A percentile compares a stretch with the other conserved stretches of the same genome.
These are phyloP conservation scores for Cricetomys ansorgei DNA, from an alignment of 2,113 vertebrate species.

Conservation along the genomic window DNA sequence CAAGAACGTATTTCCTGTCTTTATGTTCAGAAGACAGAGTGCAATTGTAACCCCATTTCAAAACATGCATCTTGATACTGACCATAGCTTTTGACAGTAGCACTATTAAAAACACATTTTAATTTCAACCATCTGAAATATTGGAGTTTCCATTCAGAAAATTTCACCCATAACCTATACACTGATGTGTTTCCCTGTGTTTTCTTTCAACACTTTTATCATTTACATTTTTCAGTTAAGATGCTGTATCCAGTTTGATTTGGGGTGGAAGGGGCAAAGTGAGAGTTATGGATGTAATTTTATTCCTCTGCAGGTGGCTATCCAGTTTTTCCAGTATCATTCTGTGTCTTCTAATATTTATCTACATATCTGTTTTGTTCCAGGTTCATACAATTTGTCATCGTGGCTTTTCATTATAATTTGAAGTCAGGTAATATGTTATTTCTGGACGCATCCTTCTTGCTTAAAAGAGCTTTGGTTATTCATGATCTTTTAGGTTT, in stretches of 20 bases:
- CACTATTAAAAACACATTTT: neutral
- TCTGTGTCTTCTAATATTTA: neutral
- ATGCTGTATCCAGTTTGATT: neutral
- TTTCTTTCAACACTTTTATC: neutral
- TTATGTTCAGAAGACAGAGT: neutral
- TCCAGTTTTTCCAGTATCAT: neutral
- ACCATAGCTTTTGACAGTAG: neutral
- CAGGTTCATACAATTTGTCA: neutral
- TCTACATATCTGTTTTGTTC: neutral
- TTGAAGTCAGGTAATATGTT: neutral
- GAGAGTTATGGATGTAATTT: neutral
- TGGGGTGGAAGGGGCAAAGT: neutral
- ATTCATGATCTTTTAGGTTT: neutral
- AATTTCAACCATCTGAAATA: neutral
- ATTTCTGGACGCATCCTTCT: too few relatives aligned
- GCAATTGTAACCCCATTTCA: neutral
- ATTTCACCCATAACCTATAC: neutral
- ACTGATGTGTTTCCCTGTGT: neutral
- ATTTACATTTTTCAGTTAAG: neutral
- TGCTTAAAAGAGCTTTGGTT: neutral
- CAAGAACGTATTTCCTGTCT: neutral
- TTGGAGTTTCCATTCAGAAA: neutral
- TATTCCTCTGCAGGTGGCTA: neutral
- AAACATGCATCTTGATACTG: neutral
- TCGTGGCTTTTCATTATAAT: neutral